A percentile compares a stretch with the other conserved stretches of the same genome.
phyloP scores from a whole-genome alignment of 2,888 invertebrate genomes.

The Carpatolechia fugitivella region DNA sequence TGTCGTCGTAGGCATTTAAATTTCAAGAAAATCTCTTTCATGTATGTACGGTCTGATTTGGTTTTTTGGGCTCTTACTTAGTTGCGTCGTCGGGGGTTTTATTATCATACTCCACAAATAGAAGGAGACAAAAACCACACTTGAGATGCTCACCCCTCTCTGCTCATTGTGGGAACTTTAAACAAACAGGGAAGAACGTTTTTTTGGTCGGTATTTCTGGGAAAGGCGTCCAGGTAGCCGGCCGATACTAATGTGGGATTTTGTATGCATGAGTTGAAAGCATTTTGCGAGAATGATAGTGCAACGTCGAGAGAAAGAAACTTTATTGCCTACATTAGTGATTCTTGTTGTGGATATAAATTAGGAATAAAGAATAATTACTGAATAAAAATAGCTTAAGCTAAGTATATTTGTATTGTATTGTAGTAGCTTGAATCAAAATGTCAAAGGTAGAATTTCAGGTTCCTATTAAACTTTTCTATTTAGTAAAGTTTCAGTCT shows the following conservation, averaged over 20 bases:
- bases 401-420: too few relatives aligned
- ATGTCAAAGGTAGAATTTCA: too few relatives aligned
- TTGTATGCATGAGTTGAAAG: constrained; percentile 44
- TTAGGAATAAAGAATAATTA: too few relatives aligned
- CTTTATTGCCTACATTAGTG: constrained; percentile 10
- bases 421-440: too few relatives aligned
- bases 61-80: constrained; percentile 25
- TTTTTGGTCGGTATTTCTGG: constrained; percentile 57
- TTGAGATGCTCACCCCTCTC: constrained; percentile 68
- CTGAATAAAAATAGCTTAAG: too few relatives aligned
- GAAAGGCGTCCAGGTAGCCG: constrained; percentile 67
- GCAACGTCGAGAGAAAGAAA: constrained; percentile 1
- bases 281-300: constrained; percentile 27
- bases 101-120: constrained; percentile 67
- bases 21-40: not conserved
- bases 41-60: constrained; percentile 5
- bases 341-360: not conserved
- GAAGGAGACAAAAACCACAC: constrained; percentile 70
- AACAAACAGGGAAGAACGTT: constrained; percentile 55
- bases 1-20: not conserved
- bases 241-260: constrained; percentile 43
- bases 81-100: constrained; percentile 57
- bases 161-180: constrained; percentile 69
- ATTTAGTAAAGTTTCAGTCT: too few relatives aligned
- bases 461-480: too few relatives aligned